A percentile compares a stretch with the other conserved stretches of the same genome.
Evolutionary conservation across 2,113 vertebrate genomes (phyloP).

Genomic region (Eonycteris spelaea): DNA sequence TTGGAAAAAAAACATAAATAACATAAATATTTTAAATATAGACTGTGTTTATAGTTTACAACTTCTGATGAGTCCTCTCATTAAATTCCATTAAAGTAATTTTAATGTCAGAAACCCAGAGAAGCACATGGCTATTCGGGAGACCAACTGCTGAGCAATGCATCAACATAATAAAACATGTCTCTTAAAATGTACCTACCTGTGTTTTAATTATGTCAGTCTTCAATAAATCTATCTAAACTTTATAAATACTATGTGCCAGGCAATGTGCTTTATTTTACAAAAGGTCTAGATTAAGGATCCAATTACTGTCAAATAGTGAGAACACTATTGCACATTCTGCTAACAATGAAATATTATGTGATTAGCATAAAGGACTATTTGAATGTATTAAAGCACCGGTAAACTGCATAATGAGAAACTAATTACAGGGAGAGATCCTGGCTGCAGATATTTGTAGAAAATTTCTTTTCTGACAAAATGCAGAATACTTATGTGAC

Average conservation of each 20-base stretch:
- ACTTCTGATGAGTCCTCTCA: neutral
- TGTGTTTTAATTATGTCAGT: neutral
- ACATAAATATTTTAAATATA: neutral
- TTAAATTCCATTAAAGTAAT: neutral
- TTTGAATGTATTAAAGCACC: constrained; percentile 72
- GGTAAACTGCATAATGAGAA: constrained; percentile 78
- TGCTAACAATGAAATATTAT: constrained; percentile 76
- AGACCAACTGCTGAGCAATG: neutral
- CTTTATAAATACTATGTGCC: neutral
- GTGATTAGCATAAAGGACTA: constrained; percentile 75
- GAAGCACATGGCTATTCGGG: neutral
- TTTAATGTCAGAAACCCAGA: neutral
- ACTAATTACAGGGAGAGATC: constrained; percentile 75
- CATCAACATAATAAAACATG: neutral
- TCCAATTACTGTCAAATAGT: constrained; percentile 51
- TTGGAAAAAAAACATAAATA: neutral
- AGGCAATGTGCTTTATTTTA: constrained; percentile 5
- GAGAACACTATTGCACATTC: constrained; percentile 46
- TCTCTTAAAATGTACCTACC: neutral
- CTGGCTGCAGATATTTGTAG: constrained; percentile 61
- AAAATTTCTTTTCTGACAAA: constrained; percentile 73
- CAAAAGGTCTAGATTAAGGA: constrained; percentile 60
- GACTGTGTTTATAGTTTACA: neutral
- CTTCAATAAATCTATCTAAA: neutral
- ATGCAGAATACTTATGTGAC: constrained; percentile 73